phyloP scores from a whole-genome alignment of 2,113 vertebrate genomes.

The Chroicocephalus ridibundus region DNA sequence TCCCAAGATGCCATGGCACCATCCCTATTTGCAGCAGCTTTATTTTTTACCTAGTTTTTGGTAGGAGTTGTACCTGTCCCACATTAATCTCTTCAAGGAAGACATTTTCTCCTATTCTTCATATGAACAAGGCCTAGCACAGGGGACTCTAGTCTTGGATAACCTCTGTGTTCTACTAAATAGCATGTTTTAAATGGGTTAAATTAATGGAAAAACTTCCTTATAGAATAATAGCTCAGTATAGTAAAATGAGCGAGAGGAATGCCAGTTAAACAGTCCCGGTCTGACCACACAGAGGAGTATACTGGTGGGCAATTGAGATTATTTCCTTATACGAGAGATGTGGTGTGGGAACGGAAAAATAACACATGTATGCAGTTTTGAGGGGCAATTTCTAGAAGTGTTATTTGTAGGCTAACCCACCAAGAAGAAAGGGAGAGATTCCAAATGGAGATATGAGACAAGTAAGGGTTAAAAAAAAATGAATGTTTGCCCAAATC shows the following conservation, averaged over 20 bases:
- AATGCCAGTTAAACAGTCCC: background rate
- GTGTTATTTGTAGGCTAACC: background rate
- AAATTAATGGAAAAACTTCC: background rate
- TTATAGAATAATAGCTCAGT: background rate
- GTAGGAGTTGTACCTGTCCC: background rate
- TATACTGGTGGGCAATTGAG: background rate
- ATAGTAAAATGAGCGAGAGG: background rate
- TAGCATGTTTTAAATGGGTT: background rate
- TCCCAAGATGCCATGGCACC: accelerated
- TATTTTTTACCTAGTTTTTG: background rate
- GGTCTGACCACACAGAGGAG: background rate
- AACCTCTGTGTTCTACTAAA: background rate
- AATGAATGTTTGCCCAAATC: background rate
- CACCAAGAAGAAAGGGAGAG: background rate
- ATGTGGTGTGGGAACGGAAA: background rate
- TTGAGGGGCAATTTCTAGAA: background rate
- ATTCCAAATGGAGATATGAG: background rate
- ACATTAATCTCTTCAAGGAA: background rate
- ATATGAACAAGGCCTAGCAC: background rate
- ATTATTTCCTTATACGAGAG: background rate
- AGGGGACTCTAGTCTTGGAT: background rate
- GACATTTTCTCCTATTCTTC: background rate
- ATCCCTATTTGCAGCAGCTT: background rate
- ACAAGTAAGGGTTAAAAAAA: background rate
- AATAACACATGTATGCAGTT: background rate